Conservation (phyloP, 2,888 invertebrate genomes). For the Tolmerus cingulatus region DNA sequence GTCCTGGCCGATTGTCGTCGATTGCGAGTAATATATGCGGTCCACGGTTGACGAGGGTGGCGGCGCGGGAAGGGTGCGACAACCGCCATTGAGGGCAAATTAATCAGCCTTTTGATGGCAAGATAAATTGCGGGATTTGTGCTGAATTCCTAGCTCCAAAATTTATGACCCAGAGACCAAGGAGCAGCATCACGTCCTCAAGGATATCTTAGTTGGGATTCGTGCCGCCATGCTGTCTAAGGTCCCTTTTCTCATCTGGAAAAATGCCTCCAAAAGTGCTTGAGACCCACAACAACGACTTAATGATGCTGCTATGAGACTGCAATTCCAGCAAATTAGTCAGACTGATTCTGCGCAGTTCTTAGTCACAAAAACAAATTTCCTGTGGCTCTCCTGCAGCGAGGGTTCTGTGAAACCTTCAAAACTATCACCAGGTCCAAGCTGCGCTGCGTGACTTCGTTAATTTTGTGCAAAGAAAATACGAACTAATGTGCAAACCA, state of each 20-base stretch:
- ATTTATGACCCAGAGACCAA: not conserved
- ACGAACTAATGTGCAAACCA: not conserved
- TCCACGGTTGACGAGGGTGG: not conserved
- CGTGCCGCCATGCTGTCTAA: not conserved
- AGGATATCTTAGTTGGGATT: not conserved
- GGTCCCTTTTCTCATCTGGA: not conserved
- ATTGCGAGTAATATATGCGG: not conserved
- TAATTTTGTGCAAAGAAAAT: conserved; percentile 15
- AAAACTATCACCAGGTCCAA: not conserved
- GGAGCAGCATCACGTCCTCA: not conserved
- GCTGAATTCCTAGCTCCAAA: not conserved
- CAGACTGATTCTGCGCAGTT: not conserved
- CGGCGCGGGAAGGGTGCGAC: not conserved
- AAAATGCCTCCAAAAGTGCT: not conserved
- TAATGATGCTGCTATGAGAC: not conserved
- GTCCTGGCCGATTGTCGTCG: conserved; percentile 25
- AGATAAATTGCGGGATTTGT: conserved; percentile 29
- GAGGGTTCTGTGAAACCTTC: not conserved
- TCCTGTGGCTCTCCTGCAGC: not conserved
- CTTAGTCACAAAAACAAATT: not conserved
- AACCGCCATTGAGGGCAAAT: not conserved
- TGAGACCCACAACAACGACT: not conserved
- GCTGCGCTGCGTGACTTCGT: not conserved
- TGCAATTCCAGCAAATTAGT: not conserved
- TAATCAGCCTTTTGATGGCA: conserved; percentile 18